Base-by-base conservation (phyloP, 2,888 invertebrate species). In the Girardia tigrina region DNA sequence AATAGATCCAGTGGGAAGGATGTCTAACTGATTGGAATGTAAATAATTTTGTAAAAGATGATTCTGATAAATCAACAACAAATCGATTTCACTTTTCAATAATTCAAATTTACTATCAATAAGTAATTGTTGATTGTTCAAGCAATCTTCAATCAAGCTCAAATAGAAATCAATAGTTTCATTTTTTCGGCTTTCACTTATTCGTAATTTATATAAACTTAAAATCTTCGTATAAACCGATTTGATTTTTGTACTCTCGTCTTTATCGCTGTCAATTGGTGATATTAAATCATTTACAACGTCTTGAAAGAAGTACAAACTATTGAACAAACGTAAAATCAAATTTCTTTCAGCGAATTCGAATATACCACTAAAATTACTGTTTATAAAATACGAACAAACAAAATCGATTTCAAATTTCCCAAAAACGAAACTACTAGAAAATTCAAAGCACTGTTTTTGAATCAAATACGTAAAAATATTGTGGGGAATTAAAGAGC, bases 331-430 rank as follows among this genome's bases (percentile, higher is more conserved):
- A 16, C 56, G 23, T 56, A n/a, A 2, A 56, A 56, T 56, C 4
- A 56, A 4, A 4, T 4, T 56, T 16, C 23, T n/a, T 2, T 6
- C 23, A 20, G n/a, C 2, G 4, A 2, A 20, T 56, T 56, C 56
- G 8, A 56, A 12, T 8, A 56, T 56, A 16, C 23, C 23, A 20
- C 23, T n/a, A 56, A 56, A 56, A 16, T 56, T 56, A 56, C 4
- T 12, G n/a, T n/a, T 56, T 56, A 20, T 23, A 6, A 56, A 56
- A 56, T 20, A 56, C n/a, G 56, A 56, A n/a, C 56, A 56, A n/a
- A 56, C n/a, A 56, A 12, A 56, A 56, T 56, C n/a, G n/a, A 56
- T 56, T 16, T 56, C 56, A 56, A 56, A 56, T 56, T 56, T 56
- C 23, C 56, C 56, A 56, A 56, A 16, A 4, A 12, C n/a, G 4